These are phyloP conservation scores for Tokudaia muenninki DNA, from an alignment of 2,797 vertebrate genomes.

Conservation along the genomic window DNA sequence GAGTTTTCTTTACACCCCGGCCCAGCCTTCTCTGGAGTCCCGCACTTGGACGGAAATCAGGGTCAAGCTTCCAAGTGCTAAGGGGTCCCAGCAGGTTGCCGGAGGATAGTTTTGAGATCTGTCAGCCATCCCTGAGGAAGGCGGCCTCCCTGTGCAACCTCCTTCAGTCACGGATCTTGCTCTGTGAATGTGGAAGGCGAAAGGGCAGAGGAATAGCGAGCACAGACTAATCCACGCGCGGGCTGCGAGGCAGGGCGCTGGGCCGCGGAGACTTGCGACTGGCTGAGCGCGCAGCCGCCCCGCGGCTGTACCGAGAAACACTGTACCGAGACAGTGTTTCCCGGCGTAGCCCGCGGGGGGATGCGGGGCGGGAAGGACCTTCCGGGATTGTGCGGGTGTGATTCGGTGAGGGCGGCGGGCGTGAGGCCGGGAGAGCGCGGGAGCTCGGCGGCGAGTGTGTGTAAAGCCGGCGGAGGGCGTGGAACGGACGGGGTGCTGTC, in stretches of 20 bases:
- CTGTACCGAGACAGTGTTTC: not conserved
- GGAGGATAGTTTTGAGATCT: not conserved
- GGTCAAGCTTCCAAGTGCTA: not conserved
- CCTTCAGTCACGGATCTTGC: too few species aligned
- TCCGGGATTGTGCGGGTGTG: not conserved
- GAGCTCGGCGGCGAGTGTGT: not conserved
- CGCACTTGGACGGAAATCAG: not conserved
- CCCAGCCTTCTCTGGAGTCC: not conserved
- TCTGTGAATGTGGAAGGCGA: not conserved
- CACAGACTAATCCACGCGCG: not conserved
- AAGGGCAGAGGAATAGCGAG: not conserved
- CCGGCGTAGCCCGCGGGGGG: not conserved
- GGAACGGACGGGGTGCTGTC: rapidly evolving
- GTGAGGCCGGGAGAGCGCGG: not conserved
- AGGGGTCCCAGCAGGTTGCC: not conserved
- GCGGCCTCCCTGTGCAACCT: not conserved
- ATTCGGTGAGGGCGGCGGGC: not conserved
- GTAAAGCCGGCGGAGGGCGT: not conserved
- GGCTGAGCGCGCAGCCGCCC: not conserved
- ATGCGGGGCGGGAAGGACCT: not conserved
- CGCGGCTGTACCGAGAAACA: too few species aligned
- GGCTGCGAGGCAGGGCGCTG: not conserved
- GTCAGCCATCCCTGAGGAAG: not conserved
- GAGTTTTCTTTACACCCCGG: not conserved
- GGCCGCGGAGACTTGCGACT: not conserved